Base-by-base conservation (phyloP, 2,113 vertebrate species). In the Cariama cristata region DNA sequence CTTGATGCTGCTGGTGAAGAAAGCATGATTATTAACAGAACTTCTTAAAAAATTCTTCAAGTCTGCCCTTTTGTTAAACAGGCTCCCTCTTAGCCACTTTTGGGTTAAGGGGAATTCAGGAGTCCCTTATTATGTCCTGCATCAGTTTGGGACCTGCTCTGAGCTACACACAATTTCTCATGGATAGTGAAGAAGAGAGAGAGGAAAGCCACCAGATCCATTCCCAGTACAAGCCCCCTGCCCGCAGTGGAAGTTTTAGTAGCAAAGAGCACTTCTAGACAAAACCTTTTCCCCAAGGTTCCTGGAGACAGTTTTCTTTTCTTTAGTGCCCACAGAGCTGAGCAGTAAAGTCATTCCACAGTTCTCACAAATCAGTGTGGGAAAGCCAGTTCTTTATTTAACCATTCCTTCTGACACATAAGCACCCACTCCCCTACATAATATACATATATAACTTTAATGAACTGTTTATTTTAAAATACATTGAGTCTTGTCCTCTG, bases 361-460 rank as follows among this genome's bases (percentile, higher is more conserved):
- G 42, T 42, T 88, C 47, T 95, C 49, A 87, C 14, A 64, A 19
- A 40, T 42, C 52, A 60, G 11, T 87, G 74, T 85, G 52, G 52
- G 76, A 97, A 94, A 96, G 75, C 3, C 60, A 60, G 53, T 30
- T 91, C 50, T 79, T 92, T 77, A 44, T 30, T 89, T 93, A 94
- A 84, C 69, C 21, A 42, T 81, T 94, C 59, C 14, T 6, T 95
- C 47, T 79, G 69, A 81, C 63, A 88, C 75, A 83, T 50, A 76
- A 80, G 42, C 30, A 63, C 33, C 45, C 40, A 66, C 16, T 1
- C 6, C 44, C 22, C 42, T 86, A 60, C 23, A 38, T 64, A 90
- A 92, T 62, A 90, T 38, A 53, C 13, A 49, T 62, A 47, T 30
- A 49, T 63, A 93, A 88, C 15, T 63, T 69, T 83, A 66, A 92